Evolutionary conservation across 2,797 vertebrate genomes (phyloP).

Genomic region (Anomalospiza imberbis): DNA sequence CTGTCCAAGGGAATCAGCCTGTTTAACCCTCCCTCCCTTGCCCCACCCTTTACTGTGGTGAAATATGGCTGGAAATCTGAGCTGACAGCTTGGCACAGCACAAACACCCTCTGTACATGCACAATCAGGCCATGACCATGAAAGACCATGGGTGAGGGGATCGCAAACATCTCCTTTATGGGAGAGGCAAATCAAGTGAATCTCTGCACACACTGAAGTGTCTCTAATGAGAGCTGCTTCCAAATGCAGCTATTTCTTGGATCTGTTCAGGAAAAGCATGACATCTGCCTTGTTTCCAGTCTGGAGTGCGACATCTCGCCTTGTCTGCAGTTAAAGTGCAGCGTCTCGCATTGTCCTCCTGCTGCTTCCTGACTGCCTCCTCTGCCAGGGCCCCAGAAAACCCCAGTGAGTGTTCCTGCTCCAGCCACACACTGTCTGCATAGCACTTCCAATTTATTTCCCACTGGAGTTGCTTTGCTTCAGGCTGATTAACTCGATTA

Average conservation of each 20-base stretch:
- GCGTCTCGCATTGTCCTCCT: neutral
- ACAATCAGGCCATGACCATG: neutral
- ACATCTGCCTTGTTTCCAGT: neutral
- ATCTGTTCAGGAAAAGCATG: neutral
- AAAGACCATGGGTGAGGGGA: neutral
- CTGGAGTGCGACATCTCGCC: neutral
- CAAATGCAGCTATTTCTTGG: neutral
- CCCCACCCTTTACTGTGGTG: constrained; percentile 72
- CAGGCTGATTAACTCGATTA: neutral
- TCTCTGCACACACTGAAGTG: neutral
- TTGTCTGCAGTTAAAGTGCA: neutral
- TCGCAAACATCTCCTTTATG: neutral
- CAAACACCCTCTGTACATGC: neutral
- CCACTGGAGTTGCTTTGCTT: neutral
- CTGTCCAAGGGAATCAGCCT: constrained; percentile 56
- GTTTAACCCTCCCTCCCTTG: neutral
- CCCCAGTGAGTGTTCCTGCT: neutral
- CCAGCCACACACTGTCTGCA: neutral
- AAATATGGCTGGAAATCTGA: constrained; percentile 52
- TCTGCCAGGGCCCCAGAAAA: neutral
- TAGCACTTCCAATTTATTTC: neutral
- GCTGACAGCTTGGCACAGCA: neutral
- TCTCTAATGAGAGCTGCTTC: neutral
- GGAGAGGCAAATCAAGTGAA: neutral
- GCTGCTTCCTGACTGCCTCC: neutral